Evolutionary conservation across 2,888 invertebrate genomes (phyloP).

Genomic region (Scaptomyza parva): DNA sequence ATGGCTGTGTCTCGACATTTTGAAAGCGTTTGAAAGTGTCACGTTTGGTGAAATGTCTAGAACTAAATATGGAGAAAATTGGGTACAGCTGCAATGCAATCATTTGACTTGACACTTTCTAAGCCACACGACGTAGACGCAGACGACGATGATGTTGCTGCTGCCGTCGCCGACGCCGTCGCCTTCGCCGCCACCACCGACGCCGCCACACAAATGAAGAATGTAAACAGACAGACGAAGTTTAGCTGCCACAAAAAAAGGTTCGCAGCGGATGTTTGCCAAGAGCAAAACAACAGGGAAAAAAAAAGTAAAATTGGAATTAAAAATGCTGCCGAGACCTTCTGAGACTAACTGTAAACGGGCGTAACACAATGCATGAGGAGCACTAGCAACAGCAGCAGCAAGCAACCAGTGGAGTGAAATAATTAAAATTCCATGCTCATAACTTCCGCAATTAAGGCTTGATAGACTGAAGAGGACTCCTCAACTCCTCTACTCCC

Average conservation of each 20-base stretch:
- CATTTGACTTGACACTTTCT: constrained; percentile 79
- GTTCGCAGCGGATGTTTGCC: constrained; percentile 71
- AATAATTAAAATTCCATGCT: constrained; percentile 81
- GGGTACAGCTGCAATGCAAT: constrained; percentile 69
- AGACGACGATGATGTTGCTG: constrained; percentile 12
- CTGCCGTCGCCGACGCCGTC: constrained; percentile 3
- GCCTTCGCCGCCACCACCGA: constrained; percentile 17
- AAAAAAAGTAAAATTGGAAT: constrained; percentile 24
- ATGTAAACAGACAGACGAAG: constrained; percentile 61
- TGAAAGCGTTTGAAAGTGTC: constrained; percentile 79
- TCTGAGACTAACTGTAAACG: constrained; percentile 65
- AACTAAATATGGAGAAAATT: constrained; percentile 81
- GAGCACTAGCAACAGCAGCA: constrained; percentile 11
- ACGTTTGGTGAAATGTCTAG: constrained; percentile 74
- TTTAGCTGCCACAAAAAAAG: constrained; percentile 49
- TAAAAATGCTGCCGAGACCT: constrained; percentile 10
- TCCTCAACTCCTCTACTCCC: constrained; percentile 44
- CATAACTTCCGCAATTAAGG: constrained; percentile 82
- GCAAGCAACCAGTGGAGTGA: constrained; percentile 56
- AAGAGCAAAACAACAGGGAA: constrained; percentile 26
- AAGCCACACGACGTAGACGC: constrained; percentile 47
- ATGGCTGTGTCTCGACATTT: constrained; percentile 44
- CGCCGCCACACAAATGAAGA: constrained; percentile 52
- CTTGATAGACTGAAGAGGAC: constrained; percentile 46
- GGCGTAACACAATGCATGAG: constrained; percentile 61